A percentile compares a stretch with the other conserved stretches of the same genome.
These are phyloP conservation scores for Branchipolynoe longqiensis DNA, from an alignment of 2,888 invertebrate genomes.

Conservation along the genomic window DNA sequence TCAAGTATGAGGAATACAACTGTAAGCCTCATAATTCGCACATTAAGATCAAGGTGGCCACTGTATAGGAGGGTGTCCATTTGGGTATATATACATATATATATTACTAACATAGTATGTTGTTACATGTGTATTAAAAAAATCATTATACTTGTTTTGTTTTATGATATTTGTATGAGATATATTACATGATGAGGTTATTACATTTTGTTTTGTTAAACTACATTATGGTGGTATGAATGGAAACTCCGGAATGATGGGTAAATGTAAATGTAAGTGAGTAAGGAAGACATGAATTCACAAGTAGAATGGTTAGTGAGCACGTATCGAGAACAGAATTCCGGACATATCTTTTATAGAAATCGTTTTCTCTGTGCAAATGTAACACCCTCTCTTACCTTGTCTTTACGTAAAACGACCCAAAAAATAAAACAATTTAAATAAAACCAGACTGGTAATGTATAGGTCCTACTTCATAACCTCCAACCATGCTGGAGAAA, in stretches of 20 bases:
- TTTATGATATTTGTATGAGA: constrained; percentile 39
- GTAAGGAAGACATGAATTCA: not conserved
- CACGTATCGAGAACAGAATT: constrained; percentile 9
- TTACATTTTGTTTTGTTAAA: too few species aligned
- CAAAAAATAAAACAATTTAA: not conserved
- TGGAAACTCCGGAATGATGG: not conserved
- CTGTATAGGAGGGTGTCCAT: constrained; percentile 53
- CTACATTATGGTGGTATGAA: constrained; percentile 28
- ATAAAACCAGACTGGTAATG: too few species aligned
- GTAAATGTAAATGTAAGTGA: not conserved
- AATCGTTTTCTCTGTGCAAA: not conserved
- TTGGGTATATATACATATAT: not conserved
- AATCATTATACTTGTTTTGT: constrained; percentile 32
- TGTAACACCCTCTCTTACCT: not conserved
- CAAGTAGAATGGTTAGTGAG: not conserved
- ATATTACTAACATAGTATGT: constrained; percentile 2
- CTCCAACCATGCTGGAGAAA: too few species aligned
- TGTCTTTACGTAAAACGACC: not conserved
- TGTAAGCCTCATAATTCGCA: constrained; percentile 62
- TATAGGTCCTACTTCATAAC: too few species aligned
- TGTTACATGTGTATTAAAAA: constrained; percentile 37
- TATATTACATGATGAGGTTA: constrained; percentile 6
- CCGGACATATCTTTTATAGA: constrained; percentile 30
- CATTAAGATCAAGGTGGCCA: constrained; percentile 58
- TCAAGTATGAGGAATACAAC: constrained; percentile 62